Evolutionary conservation across 2,113 vertebrate species (phyloP), one percentile per base, ranked within the genome.

Genomic region (Panthera uncia): DNA sequence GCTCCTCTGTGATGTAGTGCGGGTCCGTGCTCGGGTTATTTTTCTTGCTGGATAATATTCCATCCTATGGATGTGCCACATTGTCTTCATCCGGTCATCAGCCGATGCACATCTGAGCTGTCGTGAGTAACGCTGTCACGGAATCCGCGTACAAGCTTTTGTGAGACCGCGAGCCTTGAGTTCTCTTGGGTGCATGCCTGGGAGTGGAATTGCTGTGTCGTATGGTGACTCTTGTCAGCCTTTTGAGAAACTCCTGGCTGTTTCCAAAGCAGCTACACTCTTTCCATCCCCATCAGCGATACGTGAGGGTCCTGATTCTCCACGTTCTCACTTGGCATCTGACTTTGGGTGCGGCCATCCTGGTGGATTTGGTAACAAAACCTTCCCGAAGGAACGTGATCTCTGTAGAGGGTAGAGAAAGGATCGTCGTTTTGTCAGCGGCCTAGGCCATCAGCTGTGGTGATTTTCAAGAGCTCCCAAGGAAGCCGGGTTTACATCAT

Each of bases 61-160:
- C 38, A 0, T 2, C 0, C 11, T 38, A 0, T 2, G 57, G 65
- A 3, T 3, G 0, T 0, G 4, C 41, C 21, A 2, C 4, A 0
- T 27, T 31, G 23, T 2, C 21, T 48, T 81, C 13, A 2, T 55
- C 29, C 36, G 0, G 21, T 45, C 25, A 0, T 27, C 5, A 3
- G 6, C 3, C 2, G 38, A 1, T 3, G 3, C 10, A 1, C 45
- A 0, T 19, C 5, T 5, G 48, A 18, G 25, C 85, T n/a, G 0
- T 15, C 10, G 4, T 1, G 12, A 4, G 5, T 14, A 3, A 27
- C 0, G 9, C 50, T 1, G 57, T 84, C 18, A 0, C 27, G 76
- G 13, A 33, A 3, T 7, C 4, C 3, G 13, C 1, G 0, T 7
- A 0, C 15, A 10, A 1, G 31, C 19, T 31, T 86, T 78, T 38